phyloP scores from a whole-genome alignment of 2,113 vertebrate genomes.

The Dolichotis patagonum region DNA sequence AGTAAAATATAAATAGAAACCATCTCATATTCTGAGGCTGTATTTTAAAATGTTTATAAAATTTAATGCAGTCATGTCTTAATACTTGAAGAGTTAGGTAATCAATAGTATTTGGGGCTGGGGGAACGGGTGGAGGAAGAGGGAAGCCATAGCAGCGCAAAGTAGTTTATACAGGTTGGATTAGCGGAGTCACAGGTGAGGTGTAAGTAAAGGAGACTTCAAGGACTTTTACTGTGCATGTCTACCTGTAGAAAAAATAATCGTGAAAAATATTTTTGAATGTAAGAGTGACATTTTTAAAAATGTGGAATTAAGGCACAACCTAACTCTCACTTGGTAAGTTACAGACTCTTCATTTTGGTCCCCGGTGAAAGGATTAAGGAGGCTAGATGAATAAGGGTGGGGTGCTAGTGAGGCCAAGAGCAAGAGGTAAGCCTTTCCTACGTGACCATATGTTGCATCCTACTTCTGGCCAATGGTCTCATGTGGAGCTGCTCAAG shows the following conservation, averaged over 20 bases:
- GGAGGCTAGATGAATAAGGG: neutral
- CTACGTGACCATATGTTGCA: too few relatives aligned
- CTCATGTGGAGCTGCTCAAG: neutral
- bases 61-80: neutral
- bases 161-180: neutral
- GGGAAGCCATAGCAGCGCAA: neutral
- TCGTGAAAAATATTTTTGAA: neutral
- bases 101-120: neutral
- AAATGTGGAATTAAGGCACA: neutral
- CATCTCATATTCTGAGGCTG: neutral
- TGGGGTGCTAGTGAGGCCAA: neutral
- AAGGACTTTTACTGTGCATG: neutral
- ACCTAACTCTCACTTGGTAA: neutral
- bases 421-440: neutral
- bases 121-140: neutral
- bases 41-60: constrained; percentile 28
- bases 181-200: neutral
- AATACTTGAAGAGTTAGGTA: neutral
- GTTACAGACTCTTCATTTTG: neutral
- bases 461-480: neutral
- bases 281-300: neutral
- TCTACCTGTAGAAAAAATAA: neutral
- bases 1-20: constrained; percentile 34
- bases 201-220: constrained; percentile 3
- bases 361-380: neutral